phyloP scores from a whole-genome alignment of 2,797 vertebrate genomes.

The Manis crassicaudata region DNA sequence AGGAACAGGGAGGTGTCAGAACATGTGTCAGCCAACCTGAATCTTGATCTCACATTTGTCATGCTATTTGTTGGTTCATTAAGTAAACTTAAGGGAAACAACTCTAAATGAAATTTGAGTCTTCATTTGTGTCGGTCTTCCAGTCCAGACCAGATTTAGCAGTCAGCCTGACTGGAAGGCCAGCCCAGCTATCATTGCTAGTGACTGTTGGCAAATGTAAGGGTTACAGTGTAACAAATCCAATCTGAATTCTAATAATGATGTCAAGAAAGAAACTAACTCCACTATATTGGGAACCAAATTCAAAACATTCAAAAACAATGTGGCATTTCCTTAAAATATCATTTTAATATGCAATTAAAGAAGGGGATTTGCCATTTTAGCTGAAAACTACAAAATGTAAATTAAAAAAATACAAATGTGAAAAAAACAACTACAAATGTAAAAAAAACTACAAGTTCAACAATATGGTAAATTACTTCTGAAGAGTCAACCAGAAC shows the following conservation, averaged over 20 bases:
- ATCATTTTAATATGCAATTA: background rate
- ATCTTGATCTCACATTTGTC: background rate
- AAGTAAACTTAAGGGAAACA: background rate
- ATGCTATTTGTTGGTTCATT: background rate
- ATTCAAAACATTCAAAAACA: background rate
- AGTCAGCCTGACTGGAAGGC: background rate
- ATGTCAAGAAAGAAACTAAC: conserved; percentile 31
- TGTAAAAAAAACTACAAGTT: background rate
- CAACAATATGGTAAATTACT: conserved; percentile 38
- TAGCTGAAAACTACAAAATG: background rate
- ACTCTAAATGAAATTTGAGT: background rate
- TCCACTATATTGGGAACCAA: conserved; percentile 21
- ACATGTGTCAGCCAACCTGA: background rate
- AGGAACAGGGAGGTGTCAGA: background rate
- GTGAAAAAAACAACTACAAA: background rate
- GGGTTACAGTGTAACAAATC: background rate
- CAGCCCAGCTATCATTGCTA: background rate
- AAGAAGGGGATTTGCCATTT: background rate
- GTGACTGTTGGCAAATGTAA: background rate
- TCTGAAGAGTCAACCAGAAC: conserved; percentile 6
- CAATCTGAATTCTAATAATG: conserved; percentile 24
- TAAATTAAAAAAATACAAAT: background rate
- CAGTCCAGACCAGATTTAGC: background rate
- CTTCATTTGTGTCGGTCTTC: background rate
- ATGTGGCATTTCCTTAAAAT: conserved; percentile 12